Evolutionary conservation across 92 coral and sea anemone species (phyloP), one percentile per base, ranked within the genome.

Genomic region (Porites lobata): DNA sequence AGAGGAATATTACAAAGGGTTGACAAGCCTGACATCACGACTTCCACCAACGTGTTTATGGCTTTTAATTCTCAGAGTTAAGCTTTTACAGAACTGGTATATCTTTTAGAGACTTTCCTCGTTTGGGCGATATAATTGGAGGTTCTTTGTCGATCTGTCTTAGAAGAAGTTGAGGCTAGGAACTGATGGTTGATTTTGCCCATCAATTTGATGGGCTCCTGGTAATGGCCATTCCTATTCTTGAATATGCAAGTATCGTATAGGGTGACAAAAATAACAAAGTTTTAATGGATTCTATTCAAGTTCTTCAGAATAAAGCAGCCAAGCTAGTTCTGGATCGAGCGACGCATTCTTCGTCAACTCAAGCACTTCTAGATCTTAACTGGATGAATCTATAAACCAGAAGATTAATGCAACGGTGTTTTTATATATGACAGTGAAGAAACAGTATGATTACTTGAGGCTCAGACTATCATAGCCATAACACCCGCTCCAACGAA

Each of bases 281-380:
- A 57, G 72, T 65, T 20, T 64, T 62, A 73, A 75, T 88, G 91
- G 76, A 65, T 51, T 62, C 75, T 69, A 14, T 81, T 26, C 91
- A 80, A 81, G 81, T 80, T 57, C 69, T 80, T 19, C 91, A 87
- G 56, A 88, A 80, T 75, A 88, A 72, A 63, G 86, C 91, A 2
- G 61, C 77, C 65, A 88, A 72, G 73, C 19, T 73, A 66, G 57
- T 81, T 53, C 68, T 78, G 22, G 76, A 65, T 56, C 8, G 62
- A 22, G 79, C 83, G 67, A 8, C 59, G 13, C 66, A 26, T 53
- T 82, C 80, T 32, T 52, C 81, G 8, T 82, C 66, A 70, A 15
- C 76, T 21, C 67, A 82, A 69, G 86, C 86, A 66, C 65, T 82
- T 50, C 18, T 26, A 69, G 64, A 82, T 50, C 65, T 82, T 38